Conservation (phyloP, 2,113 vertebrate species). For the Grammomys dolichurus region DNA sequence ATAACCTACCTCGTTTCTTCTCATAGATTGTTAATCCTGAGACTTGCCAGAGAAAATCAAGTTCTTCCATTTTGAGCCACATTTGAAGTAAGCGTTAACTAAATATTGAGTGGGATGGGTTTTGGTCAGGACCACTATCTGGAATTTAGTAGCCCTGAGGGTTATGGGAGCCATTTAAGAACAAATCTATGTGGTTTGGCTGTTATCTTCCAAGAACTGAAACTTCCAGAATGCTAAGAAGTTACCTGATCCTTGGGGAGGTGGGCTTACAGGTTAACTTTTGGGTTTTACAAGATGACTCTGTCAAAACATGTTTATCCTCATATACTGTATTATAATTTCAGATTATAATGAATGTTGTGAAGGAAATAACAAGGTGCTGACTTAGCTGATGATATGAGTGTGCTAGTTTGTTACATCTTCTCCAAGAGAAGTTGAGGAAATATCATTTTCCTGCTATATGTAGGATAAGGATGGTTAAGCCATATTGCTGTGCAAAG, state of each 20-base stretch:
- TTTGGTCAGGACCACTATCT: not conserved
- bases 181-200: not conserved
- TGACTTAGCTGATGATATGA: not conserved
- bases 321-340: not conserved
- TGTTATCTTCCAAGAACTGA: not conserved
- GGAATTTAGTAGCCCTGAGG: not conserved
- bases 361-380: not conserved
- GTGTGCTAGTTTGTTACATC: not conserved
- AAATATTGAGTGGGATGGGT: not conserved
- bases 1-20: not conserved
- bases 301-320: not conserved
- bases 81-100: not conserved
- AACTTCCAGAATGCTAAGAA: too few relatives aligned
- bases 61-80: not conserved
- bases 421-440: not conserved
- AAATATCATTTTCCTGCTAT: not conserved
- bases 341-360: not conserved
- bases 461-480: not conserved
- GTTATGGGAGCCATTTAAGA: not conserved
- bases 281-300: not conserved
- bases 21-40: not conserved
- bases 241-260: not conserved
- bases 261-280: not conserved
- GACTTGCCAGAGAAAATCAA: not conserved
- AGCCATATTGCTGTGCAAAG: too few relatives aligned